Base-by-base conservation (phyloP, 2,888 invertebrate genomes). In the Peribatodes rhomboidaria region DNA sequence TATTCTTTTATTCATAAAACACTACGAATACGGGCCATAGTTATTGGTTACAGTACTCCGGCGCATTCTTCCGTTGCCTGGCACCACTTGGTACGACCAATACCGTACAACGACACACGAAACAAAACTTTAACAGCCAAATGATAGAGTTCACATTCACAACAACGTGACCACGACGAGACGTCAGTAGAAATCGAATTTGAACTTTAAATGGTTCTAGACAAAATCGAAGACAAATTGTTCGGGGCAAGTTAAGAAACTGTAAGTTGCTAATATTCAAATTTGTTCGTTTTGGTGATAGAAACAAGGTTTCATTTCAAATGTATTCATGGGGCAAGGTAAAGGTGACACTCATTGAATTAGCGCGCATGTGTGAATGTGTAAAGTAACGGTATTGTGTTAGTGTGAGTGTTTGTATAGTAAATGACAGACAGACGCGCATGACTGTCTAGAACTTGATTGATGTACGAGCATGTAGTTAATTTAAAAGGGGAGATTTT, bases 41-140 rank as follows among this genome's bases (percentile, higher is more conserved):
- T 66, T 68, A 65, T 64, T 68, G 64, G 68, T 65, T 65, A 87
- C 85, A 82, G 82, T 86, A 86, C 80, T 82, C 84, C 72, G 76
- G 82, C 87, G 85, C 87, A 84, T 85, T 82, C 84, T 79, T 77
- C 77, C 80, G 81, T 72, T 78, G 87, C 86, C 88, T 86, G 90
- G 89, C 82, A 90, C 90, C 70, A 83, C 72, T 77, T 87, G 90
- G 89, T 85, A 90, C 90, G 81, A 76, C 69, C 68, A 61, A 57
- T 68, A 69, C 70, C 73, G 31, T 22, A 55, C 39, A 35, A 47
- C 57, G 53, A 54, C 56, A 68, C 57, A 52, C 59, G 31, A 81
- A 79, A 80, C 63, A 58, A 63, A 56, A 79, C 78, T 72, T 68
- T 84, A 81, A 52, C 0, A 0, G 1, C 6, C 18, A 27, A 11